Evolutionary conservation across 2,888 invertebrate species (phyloP).

Genomic region (Cryptocheilus praepositus): DNA sequence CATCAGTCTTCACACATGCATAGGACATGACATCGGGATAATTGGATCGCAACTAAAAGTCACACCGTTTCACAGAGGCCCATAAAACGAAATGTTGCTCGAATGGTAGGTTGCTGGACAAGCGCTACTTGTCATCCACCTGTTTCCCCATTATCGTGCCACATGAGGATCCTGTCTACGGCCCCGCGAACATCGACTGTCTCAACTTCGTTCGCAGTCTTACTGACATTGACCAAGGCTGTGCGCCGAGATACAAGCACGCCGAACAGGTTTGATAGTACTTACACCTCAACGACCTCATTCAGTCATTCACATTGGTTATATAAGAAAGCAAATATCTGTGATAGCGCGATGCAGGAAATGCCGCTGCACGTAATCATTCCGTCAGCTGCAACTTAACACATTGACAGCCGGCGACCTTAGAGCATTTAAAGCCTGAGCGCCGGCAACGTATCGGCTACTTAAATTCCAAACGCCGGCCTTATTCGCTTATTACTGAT

Average conservation of each 20-base stretch:
- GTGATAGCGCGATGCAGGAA: too few species aligned
- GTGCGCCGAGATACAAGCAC: conserved; percentile 75
- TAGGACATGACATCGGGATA: too few species aligned
- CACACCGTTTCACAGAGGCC: conserved; percentile 72
- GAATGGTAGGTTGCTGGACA: conserved; percentile 76
- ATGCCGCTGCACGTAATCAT: too few species aligned
- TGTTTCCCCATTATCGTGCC: conserved; percentile 73
- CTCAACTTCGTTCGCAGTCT: conserved; percentile 85
- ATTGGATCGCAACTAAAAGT: not conserved
- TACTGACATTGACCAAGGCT: conserved; percentile 81
- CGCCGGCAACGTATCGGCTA: too few species aligned
- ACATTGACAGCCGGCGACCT: too few species aligned
- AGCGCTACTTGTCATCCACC: conserved; percentile 60
- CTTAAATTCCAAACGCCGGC: too few species aligned
- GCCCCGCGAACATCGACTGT: conserved; percentile 78
- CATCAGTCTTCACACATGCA: not conserved
- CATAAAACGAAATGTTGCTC: conserved; percentile 81
- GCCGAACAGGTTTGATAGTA: conserved; percentile 81
- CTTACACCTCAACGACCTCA: conserved; percentile 9
- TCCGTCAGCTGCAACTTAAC: too few species aligned
- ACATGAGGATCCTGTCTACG: conserved; percentile 75
- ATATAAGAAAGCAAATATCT: not conserved
- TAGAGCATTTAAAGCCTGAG: too few species aligned
- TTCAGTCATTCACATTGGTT: conserved; percentile 12
- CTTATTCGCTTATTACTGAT: too few species aligned